These are phyloP conservation scores for Craniophora ligustri DNA, from an alignment of 2,888 invertebrate genomes.

Conservation along the genomic window DNA sequence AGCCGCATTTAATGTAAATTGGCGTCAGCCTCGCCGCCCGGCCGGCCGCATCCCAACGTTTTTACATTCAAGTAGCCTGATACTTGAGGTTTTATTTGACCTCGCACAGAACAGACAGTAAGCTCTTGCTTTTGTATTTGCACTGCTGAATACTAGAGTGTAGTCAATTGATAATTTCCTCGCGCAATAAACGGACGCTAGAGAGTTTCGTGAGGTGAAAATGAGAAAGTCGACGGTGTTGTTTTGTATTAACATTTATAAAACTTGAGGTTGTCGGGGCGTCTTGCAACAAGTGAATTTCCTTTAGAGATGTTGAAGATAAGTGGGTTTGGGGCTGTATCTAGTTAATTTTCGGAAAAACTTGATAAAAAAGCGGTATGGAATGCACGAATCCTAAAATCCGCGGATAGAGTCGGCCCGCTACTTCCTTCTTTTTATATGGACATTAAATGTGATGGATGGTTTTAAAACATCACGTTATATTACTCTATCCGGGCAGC, in stretches of 20 bases:
- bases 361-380: slow-evolving; percentile 56
- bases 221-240: slow-evolving; percentile 67
- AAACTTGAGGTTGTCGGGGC: slow-evolving; percentile 62
- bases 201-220: slow-evolving; percentile 70
- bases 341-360: slow-evolving; percentile 38
- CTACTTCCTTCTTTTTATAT: slow-evolving; percentile 84
- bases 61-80: slow-evolving; percentile 83
- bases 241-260: slow-evolving; percentile 67
- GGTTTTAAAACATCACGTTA: slow-evolving; percentile 88
- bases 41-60: slow-evolving; percentile 77
- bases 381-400: slow-evolving; percentile 67
- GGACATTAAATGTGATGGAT: slow-evolving; percentile 87
- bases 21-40: slow-evolving; percentile 71
- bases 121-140: slow-evolving; percentile 78
- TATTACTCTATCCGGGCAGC: slow-evolving; percentile 85
- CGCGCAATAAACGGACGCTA: slow-evolving; percentile 63
- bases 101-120: slow-evolving; percentile 73
- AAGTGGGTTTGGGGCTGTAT: slow-evolving; percentile 33
- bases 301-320: slow-evolving; percentile 58
- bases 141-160: slow-evolving; percentile 75
- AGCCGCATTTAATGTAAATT: slow-evolving; percentile 87
- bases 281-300: slow-evolving; percentile 68
- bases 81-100: slow-evolving; percentile 82
- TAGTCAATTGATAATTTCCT: slow-evolving; percentile 75
- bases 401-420: slow-evolving; percentile 72